Base-by-base conservation (phyloP, 2,888 invertebrate species). In the Meiosimyza platycephala region DNA sequence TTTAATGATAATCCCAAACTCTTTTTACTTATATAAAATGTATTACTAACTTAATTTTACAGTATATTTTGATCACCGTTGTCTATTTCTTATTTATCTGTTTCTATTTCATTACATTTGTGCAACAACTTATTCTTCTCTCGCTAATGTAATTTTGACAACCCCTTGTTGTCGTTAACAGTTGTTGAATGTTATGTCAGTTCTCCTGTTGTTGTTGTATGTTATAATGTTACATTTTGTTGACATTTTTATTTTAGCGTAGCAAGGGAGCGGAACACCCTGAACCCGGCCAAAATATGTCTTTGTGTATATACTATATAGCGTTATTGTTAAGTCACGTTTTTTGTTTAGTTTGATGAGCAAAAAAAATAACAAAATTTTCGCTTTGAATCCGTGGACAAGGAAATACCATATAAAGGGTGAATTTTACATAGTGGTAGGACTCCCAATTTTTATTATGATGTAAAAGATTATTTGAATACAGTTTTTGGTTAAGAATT, bases 61-160 rank as follows among this genome's bases (percentile, higher is more conserved):
- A 15, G 28, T 70, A n/a, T 51, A 51, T 73, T 73, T 65, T 70
- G 74, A 74, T 75, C 75, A 74, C 75, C 66, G 75, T 74, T 65
- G 55, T 66, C 74, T 72, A 72, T 18, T 79, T 76, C 52, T 70
- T 71, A 73, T 71, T 72, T 75, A 76, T 79, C 28, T 54, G 79
- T 80, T 83, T 77, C 80, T 82, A 82, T 83, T 81, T 82, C 77
- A 81, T 82, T 81, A 78, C 75, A 76, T 80, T 81, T 80, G 62
- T 48, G 77, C 76, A 76, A 77, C 75, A 81, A 80, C 2, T 60
- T 40, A 15, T 7, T 15, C 52, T 52, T 47, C 40, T 40, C 13
- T 57, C 52, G 11, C 22, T 68, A 18, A 52, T 52, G 40, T 16
- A 3, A 52, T 33, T 33, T 33, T 62, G 60, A 62, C 40, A 66